A percentile compares a stretch with the other conserved stretches of the same genome.
Evolutionary conservation across 2,113 vertebrate species (phyloP).

Genomic region (Psittacus erithacus): DNA sequence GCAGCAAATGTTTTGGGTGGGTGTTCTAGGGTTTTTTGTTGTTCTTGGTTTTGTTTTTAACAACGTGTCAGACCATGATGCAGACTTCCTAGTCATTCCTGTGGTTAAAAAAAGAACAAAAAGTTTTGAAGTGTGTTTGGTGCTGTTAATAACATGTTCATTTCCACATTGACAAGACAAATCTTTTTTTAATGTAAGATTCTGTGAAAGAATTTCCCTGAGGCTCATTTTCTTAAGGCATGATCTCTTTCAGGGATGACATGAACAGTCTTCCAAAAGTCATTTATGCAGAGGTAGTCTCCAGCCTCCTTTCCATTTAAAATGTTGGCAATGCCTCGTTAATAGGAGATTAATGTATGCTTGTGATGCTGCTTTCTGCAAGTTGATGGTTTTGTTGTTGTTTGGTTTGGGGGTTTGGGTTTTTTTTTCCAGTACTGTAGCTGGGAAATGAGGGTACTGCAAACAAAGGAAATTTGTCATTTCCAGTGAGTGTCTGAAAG

Average conservation of each 20-base stretch:
- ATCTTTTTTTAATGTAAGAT: not conserved
- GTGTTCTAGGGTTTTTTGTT: not conserved
- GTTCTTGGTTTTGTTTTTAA: not conserved
- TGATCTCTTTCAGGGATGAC: not conserved
- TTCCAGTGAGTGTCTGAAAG: conserved; percentile 4
- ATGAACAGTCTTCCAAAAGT: not conserved
- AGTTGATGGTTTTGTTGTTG: not conserved
- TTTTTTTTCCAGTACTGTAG: not conserved
- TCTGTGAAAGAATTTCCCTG: not conserved
- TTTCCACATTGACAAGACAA: not conserved
- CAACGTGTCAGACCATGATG: not conserved
- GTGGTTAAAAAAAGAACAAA: not conserved
- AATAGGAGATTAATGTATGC: not conserved
- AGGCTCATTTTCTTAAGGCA: not conserved
- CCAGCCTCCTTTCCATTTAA: not conserved
- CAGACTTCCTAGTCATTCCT: not conserved
- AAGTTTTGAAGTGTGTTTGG: not conserved
- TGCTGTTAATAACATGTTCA: not conserved
- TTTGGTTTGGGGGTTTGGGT: not conserved
- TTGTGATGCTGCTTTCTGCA: not conserved
- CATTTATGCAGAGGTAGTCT: not conserved
- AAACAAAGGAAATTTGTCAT: conserved; percentile 10
- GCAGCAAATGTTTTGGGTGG: not conserved
- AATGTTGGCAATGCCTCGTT: not conserved
- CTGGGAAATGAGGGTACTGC: conserved; percentile 34